A percentile compares a stretch with the other conserved stretches of the same genome.
These are phyloP conservation scores for Rotaria magnacalcarata DNA, from an alignment of 2,888 invertebrate genomes.

Conservation along the genomic window DNA sequence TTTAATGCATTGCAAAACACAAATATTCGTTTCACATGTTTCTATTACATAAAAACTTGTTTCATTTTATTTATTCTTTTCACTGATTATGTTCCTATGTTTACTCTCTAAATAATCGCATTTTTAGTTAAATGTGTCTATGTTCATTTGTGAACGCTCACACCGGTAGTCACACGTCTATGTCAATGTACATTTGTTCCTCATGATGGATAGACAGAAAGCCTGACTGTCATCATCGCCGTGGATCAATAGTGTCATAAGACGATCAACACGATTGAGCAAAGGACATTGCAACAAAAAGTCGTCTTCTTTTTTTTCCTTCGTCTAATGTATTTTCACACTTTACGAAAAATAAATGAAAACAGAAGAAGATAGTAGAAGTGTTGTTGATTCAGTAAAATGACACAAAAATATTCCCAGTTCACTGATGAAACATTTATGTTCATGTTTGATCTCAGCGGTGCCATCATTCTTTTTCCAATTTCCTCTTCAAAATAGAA, in stretches of 20 bases:
- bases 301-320: not conserved
- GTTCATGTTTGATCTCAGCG: not conserved
- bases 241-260: slow-evolving; percentile 20
- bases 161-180: slow-evolving; percentile 33
- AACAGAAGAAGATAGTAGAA: not conserved
- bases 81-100: not conserved
- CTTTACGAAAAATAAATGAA: not conserved
- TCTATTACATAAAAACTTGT: slow-evolving; percentile 24
- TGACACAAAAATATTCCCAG: slow-evolving; percentile 2
- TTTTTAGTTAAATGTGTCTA: not conserved
- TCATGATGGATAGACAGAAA: slow-evolving; percentile 6
- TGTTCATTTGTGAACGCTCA: not conserved
- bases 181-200: slow-evolving; percentile 15
- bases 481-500: not conserved
- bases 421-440: not conserved
- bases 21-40: not conserved
- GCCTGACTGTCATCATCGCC: not conserved
- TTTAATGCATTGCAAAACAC: too few species aligned
- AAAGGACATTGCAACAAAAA: not conserved
- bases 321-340: slow-evolving; percentile 20
- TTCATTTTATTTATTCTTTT: not conserved
- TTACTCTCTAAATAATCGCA: slow-evolving; percentile 15
- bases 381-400: slow-evolving; percentile 28
- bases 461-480: not conserved
- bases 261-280: slow-evolving; percentile 22